Evolutionary conservation across 1,140 invertebrate genomes (phyloP).

Genomic region (Chlorops oryzae): DNA sequence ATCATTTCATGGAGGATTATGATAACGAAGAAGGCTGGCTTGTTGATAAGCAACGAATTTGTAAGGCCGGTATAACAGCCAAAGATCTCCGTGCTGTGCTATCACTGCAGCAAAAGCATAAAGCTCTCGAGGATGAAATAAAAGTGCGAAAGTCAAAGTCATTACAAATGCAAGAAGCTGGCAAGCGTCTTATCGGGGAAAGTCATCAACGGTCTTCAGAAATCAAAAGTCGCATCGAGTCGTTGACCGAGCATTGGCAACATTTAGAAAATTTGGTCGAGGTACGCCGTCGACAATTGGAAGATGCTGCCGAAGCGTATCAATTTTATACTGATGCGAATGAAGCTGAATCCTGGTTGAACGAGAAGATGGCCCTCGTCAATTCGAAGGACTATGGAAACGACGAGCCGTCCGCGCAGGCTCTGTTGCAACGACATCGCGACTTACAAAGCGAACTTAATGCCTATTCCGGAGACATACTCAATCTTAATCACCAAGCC

Average conservation of each 20-base stretch:
- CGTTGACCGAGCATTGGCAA: slow-evolving; percentile 78
- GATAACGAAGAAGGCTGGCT: slow-evolving; percentile 92
- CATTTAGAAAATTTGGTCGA: slow-evolving; percentile 76
- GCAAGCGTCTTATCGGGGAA: slow-evolving; percentile 67
- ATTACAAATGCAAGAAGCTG: slow-evolving; percentile 67
- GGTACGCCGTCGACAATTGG: slow-evolving; percentile 76
- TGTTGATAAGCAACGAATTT: slow-evolving; percentile 86
- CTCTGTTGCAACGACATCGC: slow-evolving; percentile 76
- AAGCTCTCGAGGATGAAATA: slow-evolving; percentile 88
- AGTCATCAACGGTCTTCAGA: slow-evolving; percentile 71
- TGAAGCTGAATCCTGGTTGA: slow-evolving; percentile 96
- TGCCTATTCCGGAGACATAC: slow-evolving; percentile 84
- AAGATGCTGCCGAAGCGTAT: slow-evolving; percentile 91
- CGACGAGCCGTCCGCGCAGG: slow-evolving; percentile 84
- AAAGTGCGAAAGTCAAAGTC: slow-evolving; percentile 76
- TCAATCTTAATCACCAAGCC: slow-evolving; percentile 78
- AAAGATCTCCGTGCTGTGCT: slow-evolving; percentile 88
- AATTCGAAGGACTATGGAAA: slow-evolving; percentile 81
- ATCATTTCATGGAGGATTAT: slow-evolving; percentile 91
- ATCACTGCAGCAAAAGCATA: slow-evolving; percentile 90
- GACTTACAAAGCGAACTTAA: slow-evolving; percentile 86
- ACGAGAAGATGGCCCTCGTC: slow-evolving; percentile 84
- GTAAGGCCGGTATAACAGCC: slow-evolving; percentile 80
- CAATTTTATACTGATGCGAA: slow-evolving; percentile 95
- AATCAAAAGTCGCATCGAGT: slow-evolving; percentile 72